These are phyloP conservation scores for Apoderus coryli DNA, from an alignment of 2,888 invertebrate genomes.

Conservation along the genomic window DNA sequence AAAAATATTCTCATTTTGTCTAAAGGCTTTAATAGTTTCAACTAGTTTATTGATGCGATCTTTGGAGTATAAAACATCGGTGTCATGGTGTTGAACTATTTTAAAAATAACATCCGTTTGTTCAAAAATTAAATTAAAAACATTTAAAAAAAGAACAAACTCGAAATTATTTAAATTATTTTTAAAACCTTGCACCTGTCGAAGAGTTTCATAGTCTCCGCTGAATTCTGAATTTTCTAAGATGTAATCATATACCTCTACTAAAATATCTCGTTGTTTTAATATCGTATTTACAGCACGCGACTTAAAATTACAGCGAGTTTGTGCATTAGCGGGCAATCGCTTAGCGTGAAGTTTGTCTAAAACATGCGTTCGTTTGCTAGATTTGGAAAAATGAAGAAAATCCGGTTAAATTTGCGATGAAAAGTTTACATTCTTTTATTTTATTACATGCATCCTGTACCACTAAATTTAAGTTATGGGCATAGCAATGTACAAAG, in stretches of 20 bases:
- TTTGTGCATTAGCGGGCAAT: background rate
- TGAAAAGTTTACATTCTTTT: too few species aligned
- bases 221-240: conserved; percentile 1
- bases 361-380: conserved; percentile 3
- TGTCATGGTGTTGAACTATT: conserved; percentile 1
- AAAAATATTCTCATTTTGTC: background rate
- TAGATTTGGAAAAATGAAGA: too few species aligned
- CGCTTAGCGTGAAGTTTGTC: conserved; percentile 1
- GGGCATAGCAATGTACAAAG: too few species aligned
- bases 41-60: background rate
- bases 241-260: background rate
- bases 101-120: conserved; percentile 1
- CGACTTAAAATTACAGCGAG: background rate
- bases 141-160: background rate
- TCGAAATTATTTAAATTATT: conserved; percentile 1
- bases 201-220: conserved; percentile 2
- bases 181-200: background rate
- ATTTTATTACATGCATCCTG: too few species aligned
- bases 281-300: conserved; percentile 1
- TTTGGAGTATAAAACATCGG: background rate
- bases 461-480: too few species aligned
- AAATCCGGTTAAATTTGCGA: too few species aligned
- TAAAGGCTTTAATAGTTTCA: background rate
- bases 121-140: conserved; percentile 2
- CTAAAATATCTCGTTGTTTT: conserved; percentile 3